Percentiles rank a stretch among this genome's conserved stretches.
Conservation (phyloP, 2,888 invertebrate genomes). For the Ceratothoa steindachneri region DNA sequence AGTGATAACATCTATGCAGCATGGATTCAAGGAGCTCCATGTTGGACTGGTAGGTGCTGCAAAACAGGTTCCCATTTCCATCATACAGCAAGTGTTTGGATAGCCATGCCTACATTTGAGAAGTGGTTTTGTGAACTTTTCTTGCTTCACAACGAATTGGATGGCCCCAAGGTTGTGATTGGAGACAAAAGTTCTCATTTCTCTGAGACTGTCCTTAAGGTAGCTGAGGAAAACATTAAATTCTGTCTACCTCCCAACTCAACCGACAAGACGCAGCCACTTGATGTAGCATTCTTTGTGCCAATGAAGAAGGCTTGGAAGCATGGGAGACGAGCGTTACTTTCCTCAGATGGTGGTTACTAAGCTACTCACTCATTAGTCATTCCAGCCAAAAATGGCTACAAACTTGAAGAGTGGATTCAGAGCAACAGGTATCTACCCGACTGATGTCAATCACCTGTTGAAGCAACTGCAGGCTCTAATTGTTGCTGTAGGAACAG, state of each 20-base stretch:
- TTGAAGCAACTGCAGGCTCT: background rate
- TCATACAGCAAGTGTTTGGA: background rate
- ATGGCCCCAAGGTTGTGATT: slow-evolving; percentile 13
- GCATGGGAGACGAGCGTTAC: too few relatives aligned
- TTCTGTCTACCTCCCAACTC: slow-evolving; percentile 21
- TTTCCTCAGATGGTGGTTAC: too few relatives aligned
- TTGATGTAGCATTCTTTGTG: slow-evolving; percentile 19
- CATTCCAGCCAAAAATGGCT: background rate
- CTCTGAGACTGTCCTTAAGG: background rate
- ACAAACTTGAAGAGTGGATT: background rate
- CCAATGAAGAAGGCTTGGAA: slow-evolving; percentile 18
- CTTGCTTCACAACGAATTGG: background rate
- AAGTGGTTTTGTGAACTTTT: slow-evolving; percentile 2
- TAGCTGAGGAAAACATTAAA: slow-evolving; percentile 15
- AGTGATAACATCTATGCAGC: background rate
- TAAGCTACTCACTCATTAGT: background rate
- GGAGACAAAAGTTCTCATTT: slow-evolving; percentile 23
- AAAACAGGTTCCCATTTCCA: background rate
- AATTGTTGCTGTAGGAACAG: too few relatives aligned
- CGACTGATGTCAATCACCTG: background rate
- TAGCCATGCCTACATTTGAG: background rate
- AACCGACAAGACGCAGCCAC: slow-evolving; percentile 16
- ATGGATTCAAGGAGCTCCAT: background rate
- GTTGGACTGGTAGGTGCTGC: background rate
- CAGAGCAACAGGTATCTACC: background rate